Percentiles rank a stretch among this genome's conserved stretches.
Conservation (phyloP, 2,888 invertebrate genomes). For the Nemoura dubitans region DNA sequence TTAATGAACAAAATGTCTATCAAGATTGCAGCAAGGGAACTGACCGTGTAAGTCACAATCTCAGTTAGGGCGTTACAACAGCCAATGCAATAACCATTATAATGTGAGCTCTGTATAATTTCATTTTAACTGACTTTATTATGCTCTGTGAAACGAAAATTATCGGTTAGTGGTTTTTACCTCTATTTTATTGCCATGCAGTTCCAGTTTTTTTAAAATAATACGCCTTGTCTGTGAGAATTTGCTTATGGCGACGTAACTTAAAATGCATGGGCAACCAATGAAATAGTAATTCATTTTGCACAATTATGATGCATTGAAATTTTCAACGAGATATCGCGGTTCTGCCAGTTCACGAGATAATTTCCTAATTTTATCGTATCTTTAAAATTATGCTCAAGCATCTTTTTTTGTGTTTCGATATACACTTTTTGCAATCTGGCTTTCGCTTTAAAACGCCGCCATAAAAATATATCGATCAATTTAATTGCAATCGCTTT, state of each 20-base stretch:
- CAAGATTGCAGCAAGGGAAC: too few relatives aligned
- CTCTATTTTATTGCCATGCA: background rate
- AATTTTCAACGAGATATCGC: background rate
- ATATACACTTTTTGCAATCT: background rate
- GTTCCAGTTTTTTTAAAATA: background rate
- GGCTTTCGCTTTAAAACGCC: background rate
- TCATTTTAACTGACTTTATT: background rate
- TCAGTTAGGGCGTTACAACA: too few relatives aligned
- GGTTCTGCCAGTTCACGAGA: background rate
- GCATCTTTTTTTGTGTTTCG: background rate
- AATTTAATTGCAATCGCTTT: constrained; percentile 9
- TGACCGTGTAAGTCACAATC: too few relatives aligned
- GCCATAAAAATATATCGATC: constrained; percentile 15
- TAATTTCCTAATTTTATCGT: background rate
- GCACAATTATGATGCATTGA: background rate
- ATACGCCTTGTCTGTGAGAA: background rate
- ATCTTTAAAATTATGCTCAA: background rate
- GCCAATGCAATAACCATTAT: background rate
- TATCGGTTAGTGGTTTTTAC: background rate
- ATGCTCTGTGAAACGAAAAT: background rate
- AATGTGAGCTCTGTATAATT: background rate
- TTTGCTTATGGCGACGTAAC: too few relatives aligned
- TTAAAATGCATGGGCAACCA: too few relatives aligned
- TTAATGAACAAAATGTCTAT: too few relatives aligned
- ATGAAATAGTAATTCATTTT: background rate